phyloP scores from a whole-genome alignment of 2,113 vertebrate species.

The Rallus limicola region DNA sequence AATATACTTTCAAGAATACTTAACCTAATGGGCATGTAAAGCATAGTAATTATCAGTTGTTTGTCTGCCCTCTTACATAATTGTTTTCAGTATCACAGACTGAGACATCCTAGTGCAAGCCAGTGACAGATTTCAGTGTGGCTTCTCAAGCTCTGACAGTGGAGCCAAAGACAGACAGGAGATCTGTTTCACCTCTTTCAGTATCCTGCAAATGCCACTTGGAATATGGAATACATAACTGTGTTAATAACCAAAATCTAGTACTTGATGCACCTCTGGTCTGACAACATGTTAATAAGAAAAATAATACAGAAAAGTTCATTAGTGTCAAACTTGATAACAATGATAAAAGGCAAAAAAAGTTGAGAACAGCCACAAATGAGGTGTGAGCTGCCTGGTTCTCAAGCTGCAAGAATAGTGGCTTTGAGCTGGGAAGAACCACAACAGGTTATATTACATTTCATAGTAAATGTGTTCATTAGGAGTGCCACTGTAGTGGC shows the following conservation, averaged over 20 bases:
- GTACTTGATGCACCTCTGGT: background rate
- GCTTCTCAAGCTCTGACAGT: background rate
- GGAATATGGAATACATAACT: background rate
- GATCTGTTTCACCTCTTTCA: fast-evolving
- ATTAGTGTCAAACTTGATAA: background rate
- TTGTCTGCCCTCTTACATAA: background rate
- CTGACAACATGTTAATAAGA: background rate
- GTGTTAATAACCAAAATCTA: background rate
- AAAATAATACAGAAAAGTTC: background rate
- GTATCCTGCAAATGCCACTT: fast-evolving
- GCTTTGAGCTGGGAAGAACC: background rate
- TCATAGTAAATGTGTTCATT: background rate
- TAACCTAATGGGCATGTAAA: slow-evolving; percentile 57
- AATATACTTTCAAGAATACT: slow-evolving; percentile 47
- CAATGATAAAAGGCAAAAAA: background rate
- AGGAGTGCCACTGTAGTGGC: background rate
- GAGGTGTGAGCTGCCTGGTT: background rate
- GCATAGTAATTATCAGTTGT: slow-evolving; percentile 20
- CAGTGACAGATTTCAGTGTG: background rate
- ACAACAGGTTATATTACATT: background rate
- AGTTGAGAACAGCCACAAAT: background rate
- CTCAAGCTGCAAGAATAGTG: background rate
- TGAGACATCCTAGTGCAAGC: background rate
- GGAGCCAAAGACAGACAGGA: background rate
- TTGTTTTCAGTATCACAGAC: background rate